Evolutionary conservation across 2,888 invertebrate species (phyloP).

Genomic region (Drosophila cognata): DNA sequence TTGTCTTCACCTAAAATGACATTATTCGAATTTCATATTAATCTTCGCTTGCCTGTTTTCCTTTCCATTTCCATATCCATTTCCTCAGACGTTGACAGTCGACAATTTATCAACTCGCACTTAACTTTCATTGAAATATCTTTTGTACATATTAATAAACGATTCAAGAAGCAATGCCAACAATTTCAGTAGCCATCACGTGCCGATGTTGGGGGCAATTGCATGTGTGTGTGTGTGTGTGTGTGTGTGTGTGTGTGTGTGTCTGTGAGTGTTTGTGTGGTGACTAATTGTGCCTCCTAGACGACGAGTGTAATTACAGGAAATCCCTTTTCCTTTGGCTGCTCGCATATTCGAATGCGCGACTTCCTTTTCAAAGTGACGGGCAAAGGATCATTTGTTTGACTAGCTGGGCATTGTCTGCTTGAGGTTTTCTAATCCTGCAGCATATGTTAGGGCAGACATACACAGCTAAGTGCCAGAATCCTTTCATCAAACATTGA

Average conservation of each 20-base stretch:
- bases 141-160: conserved; percentile 59
- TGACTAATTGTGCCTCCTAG: conserved; percentile 60
- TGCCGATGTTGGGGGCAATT: conserved; percentile 16
- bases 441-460: conserved; percentile 45
- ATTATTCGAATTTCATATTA: conserved; percentile 10
- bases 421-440: conserved; percentile 33
- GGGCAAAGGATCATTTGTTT: conserved; percentile 56
- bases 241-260: background rate
- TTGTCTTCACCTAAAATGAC: conserved; percentile 2
- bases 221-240: background rate
- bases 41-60: background rate
- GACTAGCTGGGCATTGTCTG: conserved; percentile 22
- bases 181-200: conserved; percentile 54
- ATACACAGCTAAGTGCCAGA: conserved; percentile 56
- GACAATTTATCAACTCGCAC: conserved; percentile 59
- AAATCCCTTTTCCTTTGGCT: conserved; percentile 72
- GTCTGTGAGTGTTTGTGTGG: conserved; percentile 10
- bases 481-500: conserved; percentile 61
- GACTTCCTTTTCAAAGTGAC: conserved; percentile 56
- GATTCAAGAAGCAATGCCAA: conserved; percentile 38
- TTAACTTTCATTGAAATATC: conserved; percentile 34
- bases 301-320: conserved; percentile 67
- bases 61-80: background rate
- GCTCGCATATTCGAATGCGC: conserved; percentile 41
- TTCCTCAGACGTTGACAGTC: conserved; percentile 12